Base-by-base conservation (phyloP, 2,113 vertebrate species). In the Atlantisia rogersi region DNA sequence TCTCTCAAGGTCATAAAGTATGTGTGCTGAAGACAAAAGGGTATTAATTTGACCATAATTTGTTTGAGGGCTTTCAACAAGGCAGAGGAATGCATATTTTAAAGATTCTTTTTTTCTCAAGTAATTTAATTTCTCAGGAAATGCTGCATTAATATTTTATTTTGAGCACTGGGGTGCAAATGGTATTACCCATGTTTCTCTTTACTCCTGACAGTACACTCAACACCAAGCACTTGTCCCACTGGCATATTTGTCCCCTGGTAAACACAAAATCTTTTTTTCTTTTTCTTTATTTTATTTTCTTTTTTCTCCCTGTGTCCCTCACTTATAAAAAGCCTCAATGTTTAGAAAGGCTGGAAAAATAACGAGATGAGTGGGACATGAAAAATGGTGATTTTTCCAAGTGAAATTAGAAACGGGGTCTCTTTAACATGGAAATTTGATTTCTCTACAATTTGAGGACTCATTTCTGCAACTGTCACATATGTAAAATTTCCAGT, bases 51-150 rank as follows among this genome's bases (percentile, higher is more conserved):
- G 44, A 82, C 74, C 70, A 58, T 89, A 96, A 96, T 91, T 92
- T 94, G 74, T 94, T 67, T 79, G 32, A 91, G 37, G 73, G n/a
- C 53, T 95, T 94, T 93, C 74, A 94, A 82, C 77, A 89, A 93
- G 46, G 67, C 71, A 55, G 58, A 6, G 17, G n/a, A 95, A 91
- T 67, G 55, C 58, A 52, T 89, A 82, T 89, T 94, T 94, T 90
- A 42, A 62, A 60, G 73, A 58, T 10, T 69, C 64, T 83, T 80
- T 92, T 95, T 92, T 75, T 37, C 58, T 69, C 40, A 28, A 63
- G 86, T 89, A 96, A 97, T 93, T 91, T 94, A 91, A 95, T 96
- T 96, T 89, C 84, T 96, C 58, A 67, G 83, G 89, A 96, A 94
- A 65, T 73, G n/a, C 64, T 85, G 84, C 92, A 94, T 95, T 92